Evolutionary conservation across 2,888 invertebrate genomes (phyloP), one percentile per base, ranked within the genome.

Genomic region (Dione vanillae): DNA sequence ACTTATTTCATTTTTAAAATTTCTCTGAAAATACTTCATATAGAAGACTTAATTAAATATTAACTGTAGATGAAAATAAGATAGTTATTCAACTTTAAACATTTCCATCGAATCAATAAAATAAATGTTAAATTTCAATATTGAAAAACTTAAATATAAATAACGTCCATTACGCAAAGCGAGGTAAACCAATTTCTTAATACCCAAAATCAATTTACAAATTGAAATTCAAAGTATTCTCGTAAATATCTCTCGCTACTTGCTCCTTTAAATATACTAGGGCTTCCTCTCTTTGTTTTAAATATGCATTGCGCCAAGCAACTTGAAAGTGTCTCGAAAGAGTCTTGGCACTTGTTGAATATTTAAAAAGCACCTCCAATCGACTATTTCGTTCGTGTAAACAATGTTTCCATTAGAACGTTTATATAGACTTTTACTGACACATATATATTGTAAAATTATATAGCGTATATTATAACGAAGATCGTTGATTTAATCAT

Each of bases 221-320:
- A 69, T 37, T 54, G 54, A 69, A 69, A 56, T 56, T 56, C 54
- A 64, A 69, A 69, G 68, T 62, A 45, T 52, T 68, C 68, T 68
- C 62, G 43, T 52, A 59, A 65, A 49, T 59, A 70, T 71, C 65
- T 47, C 62, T 71, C 65, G 54, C 67, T 67, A 66, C 69, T 76
- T 71, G 74, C 68, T 71, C 62, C 69, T 69, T 73, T 68, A 69
- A 73, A 74, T 69, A 77, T 79, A 78, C 65, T 43, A 64, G 49
- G 56, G 67, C 45, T 56, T 67, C 71, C 71, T 70, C 80, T 83
- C 83, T 82, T 86, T 84, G 81, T 85, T 86, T 91, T 87, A 90
- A 91, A 91, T 89, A 92, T 91, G 88, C 85, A 91, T 83, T 80
- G 81, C 82, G 76, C 81, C 83, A 83, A 85, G 87, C 84, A 82